Evolutionary conservation across 2,797 vertebrate species (phyloP).

Genomic region (Neoniphon sammara): DNA sequence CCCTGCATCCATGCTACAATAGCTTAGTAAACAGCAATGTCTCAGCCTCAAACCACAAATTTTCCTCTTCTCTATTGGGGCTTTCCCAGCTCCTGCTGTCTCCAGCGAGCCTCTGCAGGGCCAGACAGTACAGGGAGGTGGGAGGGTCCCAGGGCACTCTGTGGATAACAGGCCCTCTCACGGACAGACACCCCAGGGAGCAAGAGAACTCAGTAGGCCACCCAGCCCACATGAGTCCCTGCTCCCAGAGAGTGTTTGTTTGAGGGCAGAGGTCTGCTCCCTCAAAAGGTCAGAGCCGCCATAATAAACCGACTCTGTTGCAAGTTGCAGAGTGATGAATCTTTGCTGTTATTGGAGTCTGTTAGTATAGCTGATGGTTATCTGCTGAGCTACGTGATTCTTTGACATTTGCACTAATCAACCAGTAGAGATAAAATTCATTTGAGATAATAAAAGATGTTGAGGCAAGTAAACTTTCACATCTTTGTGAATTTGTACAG

Average conservation of each 20-base stretch:
- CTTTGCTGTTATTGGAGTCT: conserved; percentile 17
- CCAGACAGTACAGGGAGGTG: conserved; percentile 57
- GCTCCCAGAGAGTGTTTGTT: conserved; percentile 73
- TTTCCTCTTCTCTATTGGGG: conserved; percentile 50
- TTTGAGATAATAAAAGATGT: neutral
- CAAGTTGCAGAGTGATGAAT: conserved; percentile 54
- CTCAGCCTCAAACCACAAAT: conserved; percentile 57
- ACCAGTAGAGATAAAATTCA: too few species aligned
- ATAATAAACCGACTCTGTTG: conserved; percentile 57
- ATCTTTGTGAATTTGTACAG: neutral
- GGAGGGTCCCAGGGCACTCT: conserved; percentile 60
- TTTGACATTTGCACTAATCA: neutral
- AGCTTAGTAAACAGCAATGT: conserved; percentile 63
- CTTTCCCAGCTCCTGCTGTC: conserved; percentile 63
- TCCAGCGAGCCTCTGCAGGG: conserved; percentile 17
- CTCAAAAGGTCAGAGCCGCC: conserved; percentile 53
- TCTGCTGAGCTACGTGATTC: conserved; percentile 8
- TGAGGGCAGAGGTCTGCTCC: conserved; percentile 65
- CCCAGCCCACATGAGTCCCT: conserved; percentile 58
- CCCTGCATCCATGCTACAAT: conserved; percentile 33
- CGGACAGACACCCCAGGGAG: conserved; percentile 69
- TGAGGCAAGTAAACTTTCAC: neutral
- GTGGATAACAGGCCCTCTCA: conserved; percentile 65
- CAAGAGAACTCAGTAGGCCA: conserved; percentile 52
- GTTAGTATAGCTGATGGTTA: conserved; percentile 1